Evolutionary conservation across 2,113 vertebrate species (phyloP), one percentile per base, ranked within the genome.

Genomic region (Pimephales promelas): DNA sequence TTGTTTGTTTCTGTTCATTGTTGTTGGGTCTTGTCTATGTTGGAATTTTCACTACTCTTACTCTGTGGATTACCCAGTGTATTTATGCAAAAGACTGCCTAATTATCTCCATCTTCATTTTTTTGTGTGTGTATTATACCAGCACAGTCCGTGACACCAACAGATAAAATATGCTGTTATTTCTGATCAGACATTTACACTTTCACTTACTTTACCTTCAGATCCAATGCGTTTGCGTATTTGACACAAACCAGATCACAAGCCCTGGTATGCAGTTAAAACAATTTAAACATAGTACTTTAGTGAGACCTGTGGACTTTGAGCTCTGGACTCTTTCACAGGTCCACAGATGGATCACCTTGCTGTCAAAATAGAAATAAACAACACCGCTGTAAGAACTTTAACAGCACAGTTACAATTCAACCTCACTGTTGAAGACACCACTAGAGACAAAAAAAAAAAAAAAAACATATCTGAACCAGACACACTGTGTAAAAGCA

Each of bases 251-350:
- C 62, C 79, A 81, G 62, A 81, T 5, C 3, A 4, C 43, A 45
- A 18, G 14, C 47, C 26, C 26, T 68, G 79, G 28, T 81, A 56
- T 36, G 47, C 79, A 81, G 43, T 10, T 49, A 62, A 18, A 79
- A 64, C 77, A 66, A 64, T 24, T 64, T 79, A 64, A 66, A 79
- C 59, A 79, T 66, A 49, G 26, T 64, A 49, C 64, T 64, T 64
- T 64, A 79, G 49, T 56, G 40, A 79, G 64, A 81, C 28, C 64
- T 56, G 47, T 56, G 61, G 24, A 36, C 78, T 47, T 68, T 45
- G 79, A 70, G 64, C 4, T 81, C 62, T 81, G 79, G 79, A 81
- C 79, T 66, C 57, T 40, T 52, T 81, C 79, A 81, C 26, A 18
- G 20, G 45, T 34, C 40, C 78, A 49, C 40, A n/a, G 61, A 66